Evolutionary conservation across 1,140 invertebrate species (phyloP), one percentile per base, ranked within the genome.

Genomic region (Marisa cornuarietis): DNA sequence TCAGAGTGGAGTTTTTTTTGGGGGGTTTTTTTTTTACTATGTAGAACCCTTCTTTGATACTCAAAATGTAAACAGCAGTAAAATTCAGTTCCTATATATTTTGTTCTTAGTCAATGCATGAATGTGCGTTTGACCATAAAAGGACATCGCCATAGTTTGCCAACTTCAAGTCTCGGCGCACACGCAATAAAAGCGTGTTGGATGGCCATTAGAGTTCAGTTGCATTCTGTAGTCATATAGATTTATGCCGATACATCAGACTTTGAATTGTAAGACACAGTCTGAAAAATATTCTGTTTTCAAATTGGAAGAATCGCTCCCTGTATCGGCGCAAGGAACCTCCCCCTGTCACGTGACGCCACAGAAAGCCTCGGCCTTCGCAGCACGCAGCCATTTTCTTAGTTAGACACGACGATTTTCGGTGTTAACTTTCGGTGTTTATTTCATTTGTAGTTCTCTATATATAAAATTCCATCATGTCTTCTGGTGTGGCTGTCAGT

Each of bases 341-440:
- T 22, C 71, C 71, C 71, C 71, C 71, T 54, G 71, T 73, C 71
- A 73, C 71, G 54, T 73, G 71, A 73, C 71, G 49, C 7, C 54
- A 9, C 54, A 51, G 22, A 16, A 0, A 73, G 71, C 71, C 71
- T 73, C 71, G 71, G 51, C 24, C 52, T 20, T 54, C 18, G 51
- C 31, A 51, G 20, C 69, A 18, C 69, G 31, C 69, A 71, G 26
- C 69, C 69, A 71, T 71, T 73, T 54, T 73, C 49, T n/a, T 7
- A 49, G 4, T 2, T 1, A 58, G 54, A 18, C 4, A 9, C 54
- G 54, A 54, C 51, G 13, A 31, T 68, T 68, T 49, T 51, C 49
- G 18, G 20, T 24, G 51, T 14, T 3, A 11, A 51, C 20, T 73
- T 73, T 73, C 71, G 71, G 31, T n/a, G 71, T n/a, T 49, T 54